A percentile compares a stretch with the other conserved stretches of the same genome.
phyloP scores from a whole-genome alignment of 2,113 vertebrate genomes.

The Perognathus longimembris region DNA sequence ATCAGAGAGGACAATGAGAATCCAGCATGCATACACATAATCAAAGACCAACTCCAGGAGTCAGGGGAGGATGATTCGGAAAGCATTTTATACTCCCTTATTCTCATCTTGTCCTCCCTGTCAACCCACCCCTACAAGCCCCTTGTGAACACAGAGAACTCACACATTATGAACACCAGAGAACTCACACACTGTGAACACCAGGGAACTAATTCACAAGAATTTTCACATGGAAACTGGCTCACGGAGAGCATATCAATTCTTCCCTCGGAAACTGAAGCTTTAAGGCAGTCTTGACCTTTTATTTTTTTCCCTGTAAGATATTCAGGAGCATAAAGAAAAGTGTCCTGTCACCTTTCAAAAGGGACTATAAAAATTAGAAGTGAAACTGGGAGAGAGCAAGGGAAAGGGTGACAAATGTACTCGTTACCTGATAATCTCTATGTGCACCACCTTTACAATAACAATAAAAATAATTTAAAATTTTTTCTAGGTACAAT shows the following conservation, averaged over 20 bases:
- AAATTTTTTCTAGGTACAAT: not conserved
- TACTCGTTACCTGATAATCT: no score
- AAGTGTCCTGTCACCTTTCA: not conserved
- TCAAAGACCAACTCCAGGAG: not conserved
- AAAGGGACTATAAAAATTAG: not conserved
- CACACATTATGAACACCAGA: not conserved
- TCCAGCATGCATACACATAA: not conserved
- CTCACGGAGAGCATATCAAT: not conserved
- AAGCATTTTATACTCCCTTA: not conserved
- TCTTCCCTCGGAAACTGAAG: not conserved
- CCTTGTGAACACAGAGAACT: not conserved
- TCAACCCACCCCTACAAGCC: no score
- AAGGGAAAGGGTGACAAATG: no score
- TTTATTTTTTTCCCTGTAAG: not conserved
- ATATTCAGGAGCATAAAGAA: not conserved
- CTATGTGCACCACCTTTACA: no score
- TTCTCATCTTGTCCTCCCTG: not conserved
- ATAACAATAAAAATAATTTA: no score
- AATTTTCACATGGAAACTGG: constrained; percentile 14
- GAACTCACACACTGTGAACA: no score
- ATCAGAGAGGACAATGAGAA: not conserved
- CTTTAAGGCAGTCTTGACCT: not conserved
- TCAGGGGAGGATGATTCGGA: not conserved
- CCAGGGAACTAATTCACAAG: not conserved
- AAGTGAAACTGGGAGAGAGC: no score